Evolutionary conservation across 2,888 invertebrate genomes (phyloP).

Genomic region (Drosophila kanekoi): DNA sequence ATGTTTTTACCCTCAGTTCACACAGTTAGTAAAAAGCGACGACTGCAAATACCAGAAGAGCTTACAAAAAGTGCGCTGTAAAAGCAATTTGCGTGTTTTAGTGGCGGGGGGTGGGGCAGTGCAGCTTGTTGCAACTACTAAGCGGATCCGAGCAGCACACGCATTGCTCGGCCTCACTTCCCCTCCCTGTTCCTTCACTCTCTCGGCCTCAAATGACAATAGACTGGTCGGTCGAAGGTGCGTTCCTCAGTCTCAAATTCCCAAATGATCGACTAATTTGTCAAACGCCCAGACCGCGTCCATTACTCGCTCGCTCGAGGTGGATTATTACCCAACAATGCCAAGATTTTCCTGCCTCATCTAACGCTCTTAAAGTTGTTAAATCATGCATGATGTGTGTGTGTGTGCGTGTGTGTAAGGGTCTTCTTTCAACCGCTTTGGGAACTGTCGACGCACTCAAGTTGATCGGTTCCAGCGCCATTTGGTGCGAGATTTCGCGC

Average conservation of each 20-base stretch:
- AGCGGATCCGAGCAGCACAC: constrained; percentile 53
- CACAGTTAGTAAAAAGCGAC: constrained; percentile 11
- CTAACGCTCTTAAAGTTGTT: constrained; percentile 17
- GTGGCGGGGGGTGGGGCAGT: constrained; percentile 7
- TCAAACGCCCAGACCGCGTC: constrained; percentile 52
- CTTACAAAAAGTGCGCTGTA: constrained; percentile 57
- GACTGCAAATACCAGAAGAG: constrained; percentile 40
- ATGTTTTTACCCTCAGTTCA: constrained; percentile 7
- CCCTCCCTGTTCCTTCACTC: not conserved
- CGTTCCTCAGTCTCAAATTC: constrained; percentile 32
- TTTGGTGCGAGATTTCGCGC: constrained; percentile 61
- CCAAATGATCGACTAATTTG: constrained; percentile 68
- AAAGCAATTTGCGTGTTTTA: constrained; percentile 57
- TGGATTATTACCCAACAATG: constrained; percentile 58
- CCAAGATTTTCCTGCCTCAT: constrained; percentile 32
- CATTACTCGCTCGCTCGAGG: constrained; percentile 27
- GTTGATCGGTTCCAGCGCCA: constrained; percentile 42
- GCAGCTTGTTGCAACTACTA: constrained; percentile 33
- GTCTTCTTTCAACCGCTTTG: constrained; percentile 25
- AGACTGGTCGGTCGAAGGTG: constrained; percentile 7
- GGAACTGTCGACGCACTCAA: constrained; percentile 33
- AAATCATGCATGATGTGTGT: constrained; percentile 16
- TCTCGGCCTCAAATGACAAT: constrained; percentile 39
- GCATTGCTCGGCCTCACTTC: not conserved
- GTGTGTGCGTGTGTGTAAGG: constrained; percentile 10